Percentiles rank a stretch among this genome's conserved stretches.
Evolutionary conservation across 2,888 invertebrate species (phyloP).

Genomic region (Harpagoxenus sublaevis): DNA sequence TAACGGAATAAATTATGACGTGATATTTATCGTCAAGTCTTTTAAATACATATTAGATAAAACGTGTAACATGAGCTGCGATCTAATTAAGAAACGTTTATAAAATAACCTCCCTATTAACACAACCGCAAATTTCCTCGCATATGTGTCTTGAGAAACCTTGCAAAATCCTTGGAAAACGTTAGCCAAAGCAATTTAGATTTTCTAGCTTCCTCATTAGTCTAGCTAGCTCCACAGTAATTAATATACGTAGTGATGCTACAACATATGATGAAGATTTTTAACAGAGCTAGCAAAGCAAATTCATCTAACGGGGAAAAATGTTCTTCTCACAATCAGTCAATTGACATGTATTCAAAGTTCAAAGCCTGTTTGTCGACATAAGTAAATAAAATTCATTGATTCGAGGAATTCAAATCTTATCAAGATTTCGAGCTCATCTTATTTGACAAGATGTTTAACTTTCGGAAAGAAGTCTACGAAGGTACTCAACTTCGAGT

Average conservation of each 20-base stretch:
- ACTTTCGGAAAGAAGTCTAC: constrained; percentile 14
- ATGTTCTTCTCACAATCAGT: neutral
- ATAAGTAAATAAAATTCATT: constrained; percentile 24
- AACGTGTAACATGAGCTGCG: neutral
- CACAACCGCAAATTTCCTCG: constrained; percentile 4
- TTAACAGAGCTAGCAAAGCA: neutral
- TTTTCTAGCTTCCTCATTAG: constrained; percentile 8
- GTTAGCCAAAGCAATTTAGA: neutral
- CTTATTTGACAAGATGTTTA: constrained; percentile 32
- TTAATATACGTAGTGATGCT: constrained; percentile 1
- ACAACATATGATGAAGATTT: neutral
- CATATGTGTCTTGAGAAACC: neutral
- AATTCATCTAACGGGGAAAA: neutral
- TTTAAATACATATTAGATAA: neutral
- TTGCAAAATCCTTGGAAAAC: neutral
- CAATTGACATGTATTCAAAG: neutral
- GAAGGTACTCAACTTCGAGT: constrained; percentile 29
- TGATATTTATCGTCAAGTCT: neutral
- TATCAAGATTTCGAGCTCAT: constrained; percentile 4
- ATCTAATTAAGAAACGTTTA: constrained; percentile 10
- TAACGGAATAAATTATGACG: neutral
- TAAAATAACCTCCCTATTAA: neutral
- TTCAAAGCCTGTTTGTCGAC: neutral
- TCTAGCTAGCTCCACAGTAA: neutral
- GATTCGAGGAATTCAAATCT: neutral